Evolutionary conservation across 2,888 invertebrate genomes (phyloP), one percentile per base, ranked within the genome.

Genomic region (Lampropteryx suffumata): DNA sequence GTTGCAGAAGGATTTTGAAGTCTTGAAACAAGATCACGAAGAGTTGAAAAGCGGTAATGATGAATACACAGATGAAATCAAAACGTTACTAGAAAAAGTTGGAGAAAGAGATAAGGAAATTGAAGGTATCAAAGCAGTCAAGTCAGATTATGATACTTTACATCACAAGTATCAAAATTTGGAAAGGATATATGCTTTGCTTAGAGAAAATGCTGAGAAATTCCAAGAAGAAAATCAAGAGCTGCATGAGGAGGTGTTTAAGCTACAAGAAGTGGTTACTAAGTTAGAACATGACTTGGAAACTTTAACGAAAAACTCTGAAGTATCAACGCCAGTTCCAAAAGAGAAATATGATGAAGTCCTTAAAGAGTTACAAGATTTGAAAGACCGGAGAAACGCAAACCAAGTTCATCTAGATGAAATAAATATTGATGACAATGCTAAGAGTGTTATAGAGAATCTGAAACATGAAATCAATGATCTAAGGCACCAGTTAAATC

Each of bases 211-310:
- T 33, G 86, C 86, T 24, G 91, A 90, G 51, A 90, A 88, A 54
- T 90, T 89, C 57, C 90, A 91, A 70, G 91, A 91, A 71, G 91
- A 91, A 64, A 91, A 91, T 64, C 87, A 90, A 64, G 86, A 90
- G n/a, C 66, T 91, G 42, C 86, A 91, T 30, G 90, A 91, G 77
- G 91, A 90, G 66, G 76, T 89, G 0, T 90, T 88, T 52, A 89
- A 84, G 62, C 62, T 91, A 47, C 90, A 90, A 66, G 91, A 91
- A 63, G 77, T 86, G 54, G 82, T 88, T 3, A 84, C 88, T 0
- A 90, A 84, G 61, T 67, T 85, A 40, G 90, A 90, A 49, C 90
- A 90, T 63, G 90, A 90, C 5, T 47, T 88, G 40, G 91, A 91
- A 75, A 50, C 87, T 34, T 55, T 64, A 11, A 62, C 68, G 2